Evolutionary conservation across 2,113 vertebrate species (phyloP).

Genomic region (Rattus rattus): DNA sequence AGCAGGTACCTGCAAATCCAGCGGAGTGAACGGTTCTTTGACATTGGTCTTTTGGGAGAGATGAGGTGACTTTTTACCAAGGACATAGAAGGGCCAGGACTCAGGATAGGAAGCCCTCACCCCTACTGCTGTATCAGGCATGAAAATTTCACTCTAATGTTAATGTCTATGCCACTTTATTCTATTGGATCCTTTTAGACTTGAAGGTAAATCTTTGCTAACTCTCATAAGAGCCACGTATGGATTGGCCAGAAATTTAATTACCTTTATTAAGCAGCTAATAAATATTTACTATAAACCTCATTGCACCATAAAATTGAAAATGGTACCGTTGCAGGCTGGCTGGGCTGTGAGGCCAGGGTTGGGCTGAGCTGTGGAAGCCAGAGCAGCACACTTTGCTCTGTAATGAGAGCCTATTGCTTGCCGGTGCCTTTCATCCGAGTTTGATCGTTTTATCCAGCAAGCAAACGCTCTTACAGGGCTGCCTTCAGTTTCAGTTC

Average conservation of each 20-base stretch:
- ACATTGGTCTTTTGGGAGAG: background rate
- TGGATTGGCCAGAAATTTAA: constrained; percentile 55
- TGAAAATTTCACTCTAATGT: background rate
- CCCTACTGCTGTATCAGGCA: background rate
- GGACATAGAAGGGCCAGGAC: background rate
- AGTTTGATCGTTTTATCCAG: background rate
- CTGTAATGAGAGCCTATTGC: background rate
- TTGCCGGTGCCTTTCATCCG: background rate
- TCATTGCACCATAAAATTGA: constrained; percentile 51
- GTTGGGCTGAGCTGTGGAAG: fast-evolving
- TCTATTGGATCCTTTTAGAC: background rate
- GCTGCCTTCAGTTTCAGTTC: background rate
- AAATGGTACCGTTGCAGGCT: background rate
- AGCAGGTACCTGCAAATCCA: background rate
- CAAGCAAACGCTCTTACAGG: background rate
- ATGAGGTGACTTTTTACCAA: background rate
- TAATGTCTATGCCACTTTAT: background rate
- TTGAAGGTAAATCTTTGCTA: constrained; percentile 9
- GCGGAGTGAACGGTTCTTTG: background rate
- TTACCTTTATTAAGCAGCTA: constrained; percentile 68
- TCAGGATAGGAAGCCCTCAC: background rate
- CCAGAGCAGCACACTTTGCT: fast-evolving
- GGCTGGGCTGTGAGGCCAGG: background rate
- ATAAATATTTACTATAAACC: constrained; percentile 68
- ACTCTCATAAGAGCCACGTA: background rate